These are phyloP conservation scores for Toxostoma redivivum DNA, from an alignment of 2,113 vertebrate genomes.

Conservation along the genomic window DNA sequence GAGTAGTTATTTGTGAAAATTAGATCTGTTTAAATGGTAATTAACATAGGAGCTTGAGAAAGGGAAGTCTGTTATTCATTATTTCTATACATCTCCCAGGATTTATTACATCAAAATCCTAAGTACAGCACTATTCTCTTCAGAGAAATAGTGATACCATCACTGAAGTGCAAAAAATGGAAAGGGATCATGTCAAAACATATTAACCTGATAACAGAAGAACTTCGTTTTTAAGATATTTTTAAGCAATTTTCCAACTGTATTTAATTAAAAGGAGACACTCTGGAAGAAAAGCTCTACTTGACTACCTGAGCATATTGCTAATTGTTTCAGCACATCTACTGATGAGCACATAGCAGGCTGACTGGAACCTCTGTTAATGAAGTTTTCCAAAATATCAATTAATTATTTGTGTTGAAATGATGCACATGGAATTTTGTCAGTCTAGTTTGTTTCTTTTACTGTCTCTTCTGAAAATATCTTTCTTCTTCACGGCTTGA, in stretches of 20 bases:
- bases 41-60: background rate
- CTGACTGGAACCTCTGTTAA: background rate
- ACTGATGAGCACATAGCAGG: background rate
- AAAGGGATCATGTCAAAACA: background rate
- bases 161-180: background rate
- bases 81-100: background rate
- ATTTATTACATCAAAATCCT: background rate
- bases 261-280: background rate
- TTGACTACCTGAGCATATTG: background rate
- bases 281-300: background rate
- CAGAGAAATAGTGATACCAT: background rate
- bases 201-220: background rate
- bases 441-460: background rate
- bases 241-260: background rate
- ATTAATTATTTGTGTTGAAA: background rate
- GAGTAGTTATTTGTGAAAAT: background rate
- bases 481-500: conserved; percentile 2
- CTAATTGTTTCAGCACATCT: conserved; percentile 29
- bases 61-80: background rate
- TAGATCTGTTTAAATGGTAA: background rate
- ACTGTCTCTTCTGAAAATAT: conserved; percentile 1
- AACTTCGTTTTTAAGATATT: background rate
- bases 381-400: background rate
- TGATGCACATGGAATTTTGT: background rate
- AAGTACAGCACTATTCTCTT: background rate